Evolutionary conservation across 2,797 vertebrate genomes (phyloP).

Genomic region (Neosilurus mollespiculum): DNA sequence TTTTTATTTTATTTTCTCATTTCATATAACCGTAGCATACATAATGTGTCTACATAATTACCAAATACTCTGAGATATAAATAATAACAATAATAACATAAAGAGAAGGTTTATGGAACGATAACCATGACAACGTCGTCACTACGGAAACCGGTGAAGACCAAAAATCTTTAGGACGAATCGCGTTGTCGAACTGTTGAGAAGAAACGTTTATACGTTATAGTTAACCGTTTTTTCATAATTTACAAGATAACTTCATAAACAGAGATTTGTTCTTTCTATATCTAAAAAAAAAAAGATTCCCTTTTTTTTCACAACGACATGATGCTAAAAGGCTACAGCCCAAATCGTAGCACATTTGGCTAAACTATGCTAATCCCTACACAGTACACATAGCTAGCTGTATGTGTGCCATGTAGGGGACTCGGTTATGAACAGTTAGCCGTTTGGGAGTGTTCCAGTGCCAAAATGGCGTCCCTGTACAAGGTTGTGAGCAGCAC

Average conservation of each 20-base stretch:
- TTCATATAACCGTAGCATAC: too few species aligned
- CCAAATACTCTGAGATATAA: too few species aligned
- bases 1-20: too few species aligned
- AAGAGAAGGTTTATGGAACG: too few species aligned
- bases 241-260: not conserved
- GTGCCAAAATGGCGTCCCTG: constrained; percentile 59
- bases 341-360: not conserved
- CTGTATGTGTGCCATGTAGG: not conserved
- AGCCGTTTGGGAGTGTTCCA: not conserved
- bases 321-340: not conserved
- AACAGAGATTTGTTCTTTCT: too few species aligned
- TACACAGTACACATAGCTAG: not conserved
- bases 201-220: too few species aligned
- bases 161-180: not conserved
- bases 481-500: constrained; percentile 42
- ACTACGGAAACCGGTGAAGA: not conserved
- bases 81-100: too few species aligned
- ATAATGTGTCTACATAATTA: too few species aligned
- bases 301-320: not conserved
- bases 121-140: not conserved
- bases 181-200: not conserved
- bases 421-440: not conserved
- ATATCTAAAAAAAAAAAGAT: not conserved
- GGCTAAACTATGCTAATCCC: not conserved
- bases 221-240: not conserved